Conservation (phyloP, 2,888 invertebrate species). For the Acheta domesticus region DNA sequence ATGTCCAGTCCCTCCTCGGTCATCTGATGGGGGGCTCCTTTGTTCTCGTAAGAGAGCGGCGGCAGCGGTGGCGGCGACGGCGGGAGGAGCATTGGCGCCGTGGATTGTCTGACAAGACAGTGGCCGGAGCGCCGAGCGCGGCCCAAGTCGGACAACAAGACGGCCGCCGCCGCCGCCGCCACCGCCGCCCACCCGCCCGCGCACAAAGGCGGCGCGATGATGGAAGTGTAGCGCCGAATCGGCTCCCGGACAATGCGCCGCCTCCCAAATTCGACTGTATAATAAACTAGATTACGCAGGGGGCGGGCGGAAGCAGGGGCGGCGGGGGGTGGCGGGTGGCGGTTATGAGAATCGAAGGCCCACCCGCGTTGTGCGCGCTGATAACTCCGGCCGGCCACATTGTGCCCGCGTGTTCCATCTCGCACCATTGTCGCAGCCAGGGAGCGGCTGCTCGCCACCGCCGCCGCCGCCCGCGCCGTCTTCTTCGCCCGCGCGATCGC, state of each 20-base stretch:
- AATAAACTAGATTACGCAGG: not conserved
- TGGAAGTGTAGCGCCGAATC: not conserved
- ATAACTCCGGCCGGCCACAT: not conserved
- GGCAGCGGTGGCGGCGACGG: not conserved
- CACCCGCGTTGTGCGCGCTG: not conserved
- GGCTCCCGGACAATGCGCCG: constrained; percentile 6
- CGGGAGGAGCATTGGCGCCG: not conserved
- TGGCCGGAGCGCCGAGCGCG: not conserved
- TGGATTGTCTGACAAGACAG: constrained; percentile 7
- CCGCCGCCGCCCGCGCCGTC: no score
- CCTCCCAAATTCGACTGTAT: constrained; percentile 18
- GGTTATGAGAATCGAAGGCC: not conserved
- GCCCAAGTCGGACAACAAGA: constrained; percentile 10
- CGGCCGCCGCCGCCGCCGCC: not conserved
- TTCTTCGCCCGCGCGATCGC: no score
- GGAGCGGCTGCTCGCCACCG: no score
- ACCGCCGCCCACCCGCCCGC: not conserved
- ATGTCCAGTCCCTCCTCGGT: constrained; percentile 3
- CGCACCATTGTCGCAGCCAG: not conserved
- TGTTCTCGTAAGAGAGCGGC: not conserved
- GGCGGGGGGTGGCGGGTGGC: not conserved
- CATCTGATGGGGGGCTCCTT: constrained; percentile 8
- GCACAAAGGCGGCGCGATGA: not conserved
- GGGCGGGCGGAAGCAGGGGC: not conserved
- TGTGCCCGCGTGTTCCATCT: not conserved